phyloP scores from a whole-genome alignment of 1,140 invertebrate genomes.

The Papilio aristodemus region DNA sequence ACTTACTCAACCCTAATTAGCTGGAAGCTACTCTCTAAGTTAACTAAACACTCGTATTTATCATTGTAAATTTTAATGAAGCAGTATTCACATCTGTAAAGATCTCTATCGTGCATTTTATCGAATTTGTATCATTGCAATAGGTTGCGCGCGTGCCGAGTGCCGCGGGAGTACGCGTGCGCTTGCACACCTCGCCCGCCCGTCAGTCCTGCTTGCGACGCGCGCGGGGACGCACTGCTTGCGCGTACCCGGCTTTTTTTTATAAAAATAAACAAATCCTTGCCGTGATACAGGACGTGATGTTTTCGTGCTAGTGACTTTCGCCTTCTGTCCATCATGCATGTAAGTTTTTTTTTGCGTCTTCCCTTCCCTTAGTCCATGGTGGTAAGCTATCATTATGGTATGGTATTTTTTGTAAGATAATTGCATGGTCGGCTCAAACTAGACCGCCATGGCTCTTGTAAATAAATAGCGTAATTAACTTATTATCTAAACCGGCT shows the following conservation, averaged over 20 bases:
- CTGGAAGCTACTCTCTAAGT: too few species aligned
- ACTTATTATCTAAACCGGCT: constrained; percentile 15
- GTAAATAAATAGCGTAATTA: constrained; percentile 16
- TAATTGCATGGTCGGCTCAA: constrained; percentile 23
- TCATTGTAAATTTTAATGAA: neutral
- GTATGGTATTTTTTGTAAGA: constrained; percentile 14
- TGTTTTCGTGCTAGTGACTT: constrained; percentile 62
- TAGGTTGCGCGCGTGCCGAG: constrained; percentile 39
- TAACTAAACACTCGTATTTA: neutral
- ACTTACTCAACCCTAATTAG: too few species aligned
- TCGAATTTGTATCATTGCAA: constrained; percentile 27
- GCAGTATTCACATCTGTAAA: neutral
- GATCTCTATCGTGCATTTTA: constrained; percentile 16
- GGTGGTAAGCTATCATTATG: constrained; percentile 24
- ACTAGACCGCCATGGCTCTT: constrained; percentile 17
- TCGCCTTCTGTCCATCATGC: constrained; percentile 62
- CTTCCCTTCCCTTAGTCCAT: constrained; percentile 1
- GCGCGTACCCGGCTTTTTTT: constrained; percentile 32
- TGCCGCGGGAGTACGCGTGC: constrained; percentile 37
- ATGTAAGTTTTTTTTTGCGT: constrained; percentile 60
- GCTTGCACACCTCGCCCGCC: constrained; percentile 35
- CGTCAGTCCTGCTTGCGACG: constrained; percentile 55
- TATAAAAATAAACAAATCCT: constrained; percentile 57
- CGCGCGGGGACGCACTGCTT: constrained; percentile 50
- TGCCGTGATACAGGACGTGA: constrained; percentile 56